A percentile compares a stretch with the other conserved stretches of the same genome.
Conservation (phyloP, 2,113 vertebrate species). For the Taxidea taxus region DNA sequence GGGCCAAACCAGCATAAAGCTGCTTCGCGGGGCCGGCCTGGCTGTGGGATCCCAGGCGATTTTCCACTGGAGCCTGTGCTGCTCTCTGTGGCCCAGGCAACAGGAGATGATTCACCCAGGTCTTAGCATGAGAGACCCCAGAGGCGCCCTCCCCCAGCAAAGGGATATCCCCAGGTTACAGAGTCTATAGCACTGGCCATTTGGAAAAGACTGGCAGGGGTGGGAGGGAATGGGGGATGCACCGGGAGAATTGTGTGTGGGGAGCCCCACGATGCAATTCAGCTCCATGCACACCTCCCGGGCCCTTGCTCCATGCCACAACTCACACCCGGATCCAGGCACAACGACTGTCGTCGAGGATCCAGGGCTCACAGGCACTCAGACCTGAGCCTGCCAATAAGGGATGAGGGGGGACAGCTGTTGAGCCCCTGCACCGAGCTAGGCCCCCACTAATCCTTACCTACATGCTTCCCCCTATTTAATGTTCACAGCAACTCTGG, state of each 20-base stretch:
- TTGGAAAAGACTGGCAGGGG: neutral
- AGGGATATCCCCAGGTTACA: neutral
- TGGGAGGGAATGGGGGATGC: rapidly evolving
- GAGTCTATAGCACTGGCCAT: neutral
- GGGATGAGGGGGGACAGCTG: neutral
- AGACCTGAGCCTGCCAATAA: neutral
- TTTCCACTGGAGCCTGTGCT: neutral
- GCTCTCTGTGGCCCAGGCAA: neutral
- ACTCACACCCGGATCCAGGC: neutral
- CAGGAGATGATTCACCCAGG: neutral
- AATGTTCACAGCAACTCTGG: neutral
- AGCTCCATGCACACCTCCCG: neutral
- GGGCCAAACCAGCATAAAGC: neutral
- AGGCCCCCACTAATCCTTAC: neutral
- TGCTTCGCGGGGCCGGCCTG: neutral
- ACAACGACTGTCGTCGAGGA: neutral
- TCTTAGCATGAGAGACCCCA: neutral
- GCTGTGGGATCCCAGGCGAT: neutral
- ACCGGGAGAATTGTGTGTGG: neutral
- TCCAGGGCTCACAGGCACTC: neutral
- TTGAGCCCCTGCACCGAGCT: neutral
- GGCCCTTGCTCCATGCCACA: neutral
- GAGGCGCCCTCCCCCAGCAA: neutral
- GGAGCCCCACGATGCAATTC: neutral
- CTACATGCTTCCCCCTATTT: neutral